A percentile compares a stretch with the other conserved stretches of the same genome.
Evolutionary conservation across 1,140 invertebrate species (phyloP).

Genomic region (Polypedilum vanderplanki): DNA sequence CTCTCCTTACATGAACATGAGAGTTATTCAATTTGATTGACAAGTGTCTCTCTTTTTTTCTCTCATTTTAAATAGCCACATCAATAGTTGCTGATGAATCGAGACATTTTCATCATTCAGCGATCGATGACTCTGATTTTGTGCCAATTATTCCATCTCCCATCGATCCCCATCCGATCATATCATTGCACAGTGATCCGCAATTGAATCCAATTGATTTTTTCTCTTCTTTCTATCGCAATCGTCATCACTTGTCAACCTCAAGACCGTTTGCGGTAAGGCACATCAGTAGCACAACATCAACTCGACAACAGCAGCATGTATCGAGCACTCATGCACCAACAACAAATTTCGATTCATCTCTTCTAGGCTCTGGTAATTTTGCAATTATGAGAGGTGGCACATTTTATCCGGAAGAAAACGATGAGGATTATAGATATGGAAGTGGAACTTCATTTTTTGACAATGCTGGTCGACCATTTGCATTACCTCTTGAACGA

Average conservation of each 20-base stretch:
- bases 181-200: not conserved
- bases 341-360: conserved; percentile 39
- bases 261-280: not conserved
- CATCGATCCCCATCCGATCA: not conserved
- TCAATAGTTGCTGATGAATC: not conserved
- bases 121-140: not conserved
- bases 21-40: not conserved
- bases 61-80: not conserved
- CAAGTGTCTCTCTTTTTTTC: not conserved
- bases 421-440: conserved; percentile 40
- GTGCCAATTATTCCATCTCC: not conserved
- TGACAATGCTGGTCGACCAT: not conserved
- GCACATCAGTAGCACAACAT: not conserved
- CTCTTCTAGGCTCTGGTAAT: conserved; percentile 74
- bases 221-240: not conserved
- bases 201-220: not conserved
- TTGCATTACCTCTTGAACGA: not conserved
- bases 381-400: conserved; percentile 81
- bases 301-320: not conserved
- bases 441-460: not conserved
- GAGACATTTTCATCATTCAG: not conserved
- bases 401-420: conserved; percentile 60
- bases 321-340: not conserved
- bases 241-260: conserved; percentile 15
- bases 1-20: not conserved